Evolutionary conservation across 1,140 invertebrate species (phyloP), one percentile per base, ranked within the genome.

Genomic region (Achroia grisella): DNA sequence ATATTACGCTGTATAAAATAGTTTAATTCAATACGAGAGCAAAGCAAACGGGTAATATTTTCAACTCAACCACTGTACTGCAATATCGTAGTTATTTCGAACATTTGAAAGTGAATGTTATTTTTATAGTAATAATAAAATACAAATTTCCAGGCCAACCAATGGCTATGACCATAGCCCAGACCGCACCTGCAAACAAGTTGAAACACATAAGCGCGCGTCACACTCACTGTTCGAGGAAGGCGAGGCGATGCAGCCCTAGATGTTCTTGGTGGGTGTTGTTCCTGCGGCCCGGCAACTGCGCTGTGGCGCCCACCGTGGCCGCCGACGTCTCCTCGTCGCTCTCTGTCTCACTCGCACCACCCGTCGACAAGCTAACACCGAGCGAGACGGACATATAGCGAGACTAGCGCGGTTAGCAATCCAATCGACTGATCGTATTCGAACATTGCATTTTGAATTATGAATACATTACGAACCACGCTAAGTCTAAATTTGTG

Each of bases 311-410:
- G 32, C 66, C 71, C 27, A 55, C 67, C 1, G 67, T 70, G 0
- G 67, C 56, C 14, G 72, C 65, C 11, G 73, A 77, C 23, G 72
- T 40, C 42, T 84, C 80, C 29, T 81, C 77, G 54, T 82, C 78
- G 45, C 76, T 84, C 51, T 83, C 77, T 48, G 77, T 81, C 71
- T 81, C 80, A 62, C 77, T 82, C 66, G 67, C 78, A 71, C 72
- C 73, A 6, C 52, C 71, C 40, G 53, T 59, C 4, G 73, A 70
- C 48, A 71, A 54, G 60, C 77, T 81, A 58, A 66, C 57, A 76
- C 40, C 63, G 71, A 80, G 72, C 71, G 71, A 39, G 70, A 81
- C 61, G 60, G 54, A 71, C 70, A 61, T 53, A 59, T 57, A 37
- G 14, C 35, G 17, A 23, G 17, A 23, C 17, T 37, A 15, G 14